Percentiles rank a stretch among this genome's conserved stretches.
phyloP scores from a whole-genome alignment of 2,113 vertebrate genomes.

The Papio anubis region DNA sequence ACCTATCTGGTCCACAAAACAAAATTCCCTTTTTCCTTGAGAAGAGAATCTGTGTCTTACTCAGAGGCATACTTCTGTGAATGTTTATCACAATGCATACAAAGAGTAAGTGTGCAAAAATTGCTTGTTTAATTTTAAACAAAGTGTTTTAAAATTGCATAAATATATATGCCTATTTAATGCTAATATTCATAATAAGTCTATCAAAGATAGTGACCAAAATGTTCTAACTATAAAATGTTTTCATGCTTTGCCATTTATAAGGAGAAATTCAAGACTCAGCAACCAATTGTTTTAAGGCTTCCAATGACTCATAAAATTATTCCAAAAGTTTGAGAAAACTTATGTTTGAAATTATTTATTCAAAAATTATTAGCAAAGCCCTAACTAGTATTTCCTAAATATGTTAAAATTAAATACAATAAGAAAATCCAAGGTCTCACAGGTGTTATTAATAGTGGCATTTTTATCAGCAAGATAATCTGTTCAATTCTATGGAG shows the following conservation, averaged over 20 bases:
- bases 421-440: background rate
- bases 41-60: background rate
- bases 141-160: background rate
- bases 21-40: background rate
- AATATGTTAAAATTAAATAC: background rate
- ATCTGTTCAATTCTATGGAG: background rate
- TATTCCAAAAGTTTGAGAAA: background rate
- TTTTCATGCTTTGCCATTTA: background rate
- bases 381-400: background rate
- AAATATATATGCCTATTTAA: background rate
- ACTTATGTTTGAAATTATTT: background rate
- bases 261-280: background rate
- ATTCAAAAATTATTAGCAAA: background rate
- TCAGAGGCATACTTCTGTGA: background rate
- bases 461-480: background rate
- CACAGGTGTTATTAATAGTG: no score
- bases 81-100: background rate
- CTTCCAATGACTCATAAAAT: background rate
- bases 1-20: no score
- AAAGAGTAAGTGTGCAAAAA: background rate
- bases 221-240: background rate
- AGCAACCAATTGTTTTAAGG: background rate
- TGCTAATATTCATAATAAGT: background rate
- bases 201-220: background rate
- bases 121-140: background rate